A percentile compares a stretch with the other conserved stretches of the same genome.
These are phyloP conservation scores for Lasioglossum calceatum DNA, from an alignment of 2,888 invertebrate species.

Conservation along the genomic window DNA sequence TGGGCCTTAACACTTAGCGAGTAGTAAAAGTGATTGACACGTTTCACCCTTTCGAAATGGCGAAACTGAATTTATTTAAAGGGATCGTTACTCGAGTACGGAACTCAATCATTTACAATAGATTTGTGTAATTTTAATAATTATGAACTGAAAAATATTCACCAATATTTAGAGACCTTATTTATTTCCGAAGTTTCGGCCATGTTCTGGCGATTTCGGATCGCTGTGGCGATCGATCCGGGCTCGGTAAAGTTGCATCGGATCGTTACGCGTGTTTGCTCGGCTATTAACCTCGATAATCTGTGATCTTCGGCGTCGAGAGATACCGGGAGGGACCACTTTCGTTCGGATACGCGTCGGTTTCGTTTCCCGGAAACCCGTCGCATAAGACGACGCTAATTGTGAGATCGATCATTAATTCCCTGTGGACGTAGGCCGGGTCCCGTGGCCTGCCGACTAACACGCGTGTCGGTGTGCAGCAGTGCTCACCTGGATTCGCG, in stretches of 20 bases:
- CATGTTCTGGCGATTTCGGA: neutral
- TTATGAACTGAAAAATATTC: no score
- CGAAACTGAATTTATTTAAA: no score
- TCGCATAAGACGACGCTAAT: conserved; percentile 34
- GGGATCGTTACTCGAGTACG: no score
- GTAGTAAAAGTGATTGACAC: no score
- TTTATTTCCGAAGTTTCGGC: neutral
- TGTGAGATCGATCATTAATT: conserved; percentile 44
- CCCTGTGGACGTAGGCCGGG: conserved; percentile 29
- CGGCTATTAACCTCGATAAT: conserved; percentile 51
- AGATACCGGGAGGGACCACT: conserved; percentile 51
- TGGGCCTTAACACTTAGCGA: no score
- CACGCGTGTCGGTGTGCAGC: neutral
- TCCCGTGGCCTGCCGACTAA: neutral
- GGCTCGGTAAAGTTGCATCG: neutral
- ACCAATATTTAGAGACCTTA: neutral
- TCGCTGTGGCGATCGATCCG: neutral
- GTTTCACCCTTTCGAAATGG: no score
- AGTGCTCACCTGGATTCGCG: neutral
- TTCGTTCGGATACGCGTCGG: conserved; percentile 53
- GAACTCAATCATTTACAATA: no score
- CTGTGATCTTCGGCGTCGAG: conserved; percentile 23
- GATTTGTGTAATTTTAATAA: no score
- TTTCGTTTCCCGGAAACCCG: conserved; percentile 49
- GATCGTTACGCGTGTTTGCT: neutral